phyloP scores from a whole-genome alignment of 2,888 invertebrate genomes.

The Eupsilia transversa region DNA sequence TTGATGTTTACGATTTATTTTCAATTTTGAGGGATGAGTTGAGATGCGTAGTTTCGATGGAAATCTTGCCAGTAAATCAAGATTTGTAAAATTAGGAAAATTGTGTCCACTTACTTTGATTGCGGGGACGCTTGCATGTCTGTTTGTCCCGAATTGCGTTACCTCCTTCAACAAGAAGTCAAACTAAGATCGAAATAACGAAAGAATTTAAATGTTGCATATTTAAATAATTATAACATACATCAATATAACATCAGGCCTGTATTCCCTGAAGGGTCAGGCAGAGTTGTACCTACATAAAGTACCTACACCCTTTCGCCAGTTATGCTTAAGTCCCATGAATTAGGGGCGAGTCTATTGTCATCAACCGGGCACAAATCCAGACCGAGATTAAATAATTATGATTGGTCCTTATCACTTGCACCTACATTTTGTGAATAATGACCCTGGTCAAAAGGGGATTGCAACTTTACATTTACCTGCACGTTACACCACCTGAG shows the following conservation, averaged over 20 bases:
- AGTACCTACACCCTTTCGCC: no score
- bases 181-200: not conserved
- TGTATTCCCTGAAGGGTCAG: no score
- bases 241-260: no score
- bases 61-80: constrained; percentile 44
- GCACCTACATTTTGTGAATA: no score
- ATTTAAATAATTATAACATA: no score
- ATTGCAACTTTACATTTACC: not conserved
- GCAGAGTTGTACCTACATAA: no score
- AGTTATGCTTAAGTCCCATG: no score
- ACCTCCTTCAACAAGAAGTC: not conserved
- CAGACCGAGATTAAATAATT: no score
- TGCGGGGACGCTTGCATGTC: not conserved
- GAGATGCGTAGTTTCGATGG: constrained; percentile 23
- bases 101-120: constrained; percentile 27
- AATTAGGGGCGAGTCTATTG: no score
- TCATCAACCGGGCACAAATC: no score
- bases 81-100: constrained; percentile 22
- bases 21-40: constrained; percentile 37
- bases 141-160: not conserved
- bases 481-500: not conserved
- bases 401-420: no score
- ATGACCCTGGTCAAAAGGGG: not conserved
- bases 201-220: not conserved
- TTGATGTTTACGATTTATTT: constrained; percentile 36